A percentile compares a stretch with the other conserved stretches of the same genome.
Evolutionary conservation across 2,888 invertebrate species (phyloP).

Genomic region (Galerucella nymphaeae): DNA sequence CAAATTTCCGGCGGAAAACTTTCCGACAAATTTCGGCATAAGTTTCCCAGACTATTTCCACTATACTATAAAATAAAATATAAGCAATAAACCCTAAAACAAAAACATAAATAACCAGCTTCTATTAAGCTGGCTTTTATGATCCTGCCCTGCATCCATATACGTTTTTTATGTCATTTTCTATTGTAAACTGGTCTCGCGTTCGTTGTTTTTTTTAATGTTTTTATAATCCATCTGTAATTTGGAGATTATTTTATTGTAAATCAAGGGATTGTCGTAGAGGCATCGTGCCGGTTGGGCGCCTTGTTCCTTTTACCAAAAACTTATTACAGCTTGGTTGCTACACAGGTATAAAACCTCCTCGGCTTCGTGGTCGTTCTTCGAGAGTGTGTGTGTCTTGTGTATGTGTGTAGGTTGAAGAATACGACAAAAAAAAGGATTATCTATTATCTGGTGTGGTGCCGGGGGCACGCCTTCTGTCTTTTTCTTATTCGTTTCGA

Average conservation of each 20-base stretch:
- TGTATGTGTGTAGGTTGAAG: conserved; percentile 45
- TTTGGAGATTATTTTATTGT: conserved; percentile 41
- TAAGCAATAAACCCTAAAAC: not conserved
- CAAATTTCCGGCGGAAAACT: too few species aligned
- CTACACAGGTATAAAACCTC: conserved; percentile 13
- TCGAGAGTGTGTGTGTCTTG: not conserved
- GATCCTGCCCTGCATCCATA: not conserved
- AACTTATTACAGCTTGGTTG: conserved; percentile 8
- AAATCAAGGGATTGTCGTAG: conserved; percentile 36
- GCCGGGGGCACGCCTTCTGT: conserved; percentile 53
- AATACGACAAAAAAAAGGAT: conserved; percentile 47
- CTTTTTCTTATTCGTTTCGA: conserved; percentile 33
- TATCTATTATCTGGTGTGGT: conserved; percentile 57
- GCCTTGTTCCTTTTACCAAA: conserved; percentile 12
- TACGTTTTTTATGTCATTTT: conserved; percentile 7
- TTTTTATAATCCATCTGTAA: conserved; percentile 40
- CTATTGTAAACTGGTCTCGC: not conserved
- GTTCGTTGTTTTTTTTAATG: not conserved
- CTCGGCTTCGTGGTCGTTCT: conserved; percentile 3
- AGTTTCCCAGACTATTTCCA: too few species aligned
- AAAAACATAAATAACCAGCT: not conserved
- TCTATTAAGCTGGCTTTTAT: not conserved
- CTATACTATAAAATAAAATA: not conserved
- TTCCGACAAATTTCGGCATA: too few species aligned
- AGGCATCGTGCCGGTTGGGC: conserved; percentile 7